Evolutionary conservation across 2,797 vertebrate species (phyloP), one percentile per base, ranked within the genome.

Genomic region (Hyperoplus lanceolatus): DNA sequence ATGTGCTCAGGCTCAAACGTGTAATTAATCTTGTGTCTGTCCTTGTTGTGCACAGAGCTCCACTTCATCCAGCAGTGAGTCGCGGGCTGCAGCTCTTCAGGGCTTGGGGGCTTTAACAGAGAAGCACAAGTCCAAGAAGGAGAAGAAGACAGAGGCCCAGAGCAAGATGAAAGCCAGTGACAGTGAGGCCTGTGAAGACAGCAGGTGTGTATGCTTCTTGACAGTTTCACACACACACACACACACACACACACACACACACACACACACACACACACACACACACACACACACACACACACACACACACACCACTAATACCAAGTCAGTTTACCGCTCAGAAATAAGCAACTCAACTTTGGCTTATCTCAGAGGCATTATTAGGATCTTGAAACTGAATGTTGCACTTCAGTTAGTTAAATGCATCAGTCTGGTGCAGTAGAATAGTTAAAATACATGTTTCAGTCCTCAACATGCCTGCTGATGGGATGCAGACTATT

Each of bases 81-180:
- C 13, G 48, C 60, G 1, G 38, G 39, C 54, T 64, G 18, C 72
- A 16, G 79, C 41, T 9, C 45, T 8, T 49, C 77, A 29, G 39
- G 71, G 6, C 29, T 0, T 49, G 57, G 15, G 51, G 53, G 42
- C 78, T 74, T 61, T 81, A 6, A 77, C 85, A 48, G 49, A 77
- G 9, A 18, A 90, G 80, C 85, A 74, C 39, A 85, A 72, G 85
- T 48, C 86, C 41, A 85, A 83, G 75, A 91, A 85, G 21, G 94
- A 96, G 80, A 95, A 96, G 80, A 95, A 92, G 75, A 76, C 88
- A 18, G 94, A 94, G 42, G 81, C 93, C 49, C 92, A 84, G 63
- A 91, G 82, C 81, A 92, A 81, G 83, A 81, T 88, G 50, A 91
- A 76, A 77, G 85, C 85, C 65, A 73, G 74, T 39, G 93, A 96